Base-by-base conservation (phyloP, 92 coral and sea anemone species). In the Phenganax marumi region DNA sequence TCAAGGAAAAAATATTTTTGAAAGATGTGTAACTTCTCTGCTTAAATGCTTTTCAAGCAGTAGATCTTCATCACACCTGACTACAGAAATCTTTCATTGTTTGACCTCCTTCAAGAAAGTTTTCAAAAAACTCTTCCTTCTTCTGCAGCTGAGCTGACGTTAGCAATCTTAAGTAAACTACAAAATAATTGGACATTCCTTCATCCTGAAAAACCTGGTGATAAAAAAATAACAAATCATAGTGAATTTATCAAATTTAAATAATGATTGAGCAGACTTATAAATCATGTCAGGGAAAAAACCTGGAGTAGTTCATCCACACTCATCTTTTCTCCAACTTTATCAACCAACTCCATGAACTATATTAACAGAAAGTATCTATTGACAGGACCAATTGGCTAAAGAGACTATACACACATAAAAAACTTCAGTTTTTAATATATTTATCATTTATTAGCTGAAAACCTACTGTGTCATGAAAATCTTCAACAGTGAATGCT, bases 91-190 rank as follows among this genome's bases (percentile, higher is more conserved):
- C 98, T 86, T 95, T 93, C 56, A 91, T 89, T 1, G 97, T 90
- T 81, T 93, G 89, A 21, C 89, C 96, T 68, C 98, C 98, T 84
- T 92, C 98, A 13, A 95, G 87, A 80, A 95, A 95, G 75, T 95
- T 95, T 86, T 90, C 96, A 87, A 90, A 95, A 69, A 95, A 95
- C n/a, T 91, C 98, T 5, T 92, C 87, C 81, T 92, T 92, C 84
- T 86, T 95, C 68, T 95, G 97, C 48, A 95, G 97, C 77, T 95
- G 98, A 50, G 97, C 98, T 11, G 98, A 95, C 70, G 98, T 92
- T 69, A 95, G 80, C 73, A 95, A 89, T 79, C 98, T 86, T 57
- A 95, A 79, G 84, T 95, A 95, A 23, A 92, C 98, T 64, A 95
- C 97, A 19, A 95, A 49, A 70, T 95, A 95, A 74, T 95, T 95